Base-by-base conservation (phyloP, 2,888 invertebrate genomes). In the Drosophila mercatorum region DNA sequence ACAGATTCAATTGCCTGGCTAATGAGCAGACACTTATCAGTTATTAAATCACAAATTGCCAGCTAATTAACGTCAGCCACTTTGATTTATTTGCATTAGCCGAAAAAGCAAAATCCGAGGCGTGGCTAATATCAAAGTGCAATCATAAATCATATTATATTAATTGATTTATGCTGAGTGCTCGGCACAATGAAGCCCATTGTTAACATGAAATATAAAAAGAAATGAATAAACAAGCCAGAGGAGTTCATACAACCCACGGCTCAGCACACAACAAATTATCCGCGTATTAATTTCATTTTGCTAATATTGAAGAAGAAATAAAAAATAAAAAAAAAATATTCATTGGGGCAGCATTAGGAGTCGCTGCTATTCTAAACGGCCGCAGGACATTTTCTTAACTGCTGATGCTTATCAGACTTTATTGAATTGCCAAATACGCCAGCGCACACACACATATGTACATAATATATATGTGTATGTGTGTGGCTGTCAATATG, bases 341-440 rank as follows among this genome's bases (percentile, higher is more conserved):
- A 44, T 17, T 14, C 47, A n/a, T 3, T 4, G 17, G 59, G 53
- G 69, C 14, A 56, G 49, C 64, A 61, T 78, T 74, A 72, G 65
- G 74, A 66, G 70, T 52, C 52, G 22, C 53, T 34, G 44, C 52
- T 52, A 53, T 61, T 53, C 10, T 51, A 56, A 69, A 40, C 65
- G 55, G 74, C 83, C 75, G 72, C 81, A 81, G 76, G 87, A 72
- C 76, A 78, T 74, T 81, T 75, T 73, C 72, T 73, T 66, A 67
- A 64, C 61, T 59, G 73, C 56, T 57, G 80, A 68, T 69, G 68
- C 72, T 72, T 76, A 83, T 75, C 78, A 71, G 72, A 68, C 81
- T 80, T 81, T 88, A 78, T 88, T 86, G 80, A 80, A 83, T 81
- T 86, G 84, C 73, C 88, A 80, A 78, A 80, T 55, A 79, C 62